Conservation (phyloP, 1,140 invertebrate genomes). For the Nasonia longicornis region DNA sequence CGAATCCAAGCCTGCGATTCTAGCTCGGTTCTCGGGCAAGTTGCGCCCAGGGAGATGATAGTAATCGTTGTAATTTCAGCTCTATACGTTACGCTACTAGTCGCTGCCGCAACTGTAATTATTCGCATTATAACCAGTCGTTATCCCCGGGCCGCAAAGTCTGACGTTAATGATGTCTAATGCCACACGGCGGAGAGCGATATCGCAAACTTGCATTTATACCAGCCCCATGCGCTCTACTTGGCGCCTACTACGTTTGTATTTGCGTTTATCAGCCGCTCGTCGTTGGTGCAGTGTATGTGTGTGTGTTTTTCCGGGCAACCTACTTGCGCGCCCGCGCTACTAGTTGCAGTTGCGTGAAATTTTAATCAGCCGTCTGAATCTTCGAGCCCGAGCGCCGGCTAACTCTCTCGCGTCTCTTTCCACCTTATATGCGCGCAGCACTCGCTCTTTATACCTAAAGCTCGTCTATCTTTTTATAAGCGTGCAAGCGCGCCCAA, state of each 20-base stretch:
- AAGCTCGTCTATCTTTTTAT: neutral
- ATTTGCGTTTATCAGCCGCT: conserved; percentile 1
- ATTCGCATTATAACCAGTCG: conserved; percentile 17
- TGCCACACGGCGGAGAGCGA: neutral
- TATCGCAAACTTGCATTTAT: conserved; percentile 15
- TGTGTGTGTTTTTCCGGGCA: neutral
- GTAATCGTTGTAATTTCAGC: conserved; percentile 20
- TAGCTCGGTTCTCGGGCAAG: neutral
- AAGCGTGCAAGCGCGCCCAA: neutral
- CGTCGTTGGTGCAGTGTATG: neutral
- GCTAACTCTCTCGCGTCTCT: neutral
- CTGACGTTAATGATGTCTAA: conserved; percentile 20
- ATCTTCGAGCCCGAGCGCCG: conserved; percentile 2
- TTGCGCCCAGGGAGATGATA: conserved; percentile 5
- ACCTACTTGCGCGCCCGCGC: conserved; percentile 3
- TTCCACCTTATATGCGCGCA: neutral
- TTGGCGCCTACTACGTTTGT: neutral
- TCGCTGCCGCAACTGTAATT: neutral
- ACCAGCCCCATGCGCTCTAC: neutral
- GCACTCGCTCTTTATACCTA: neutral
- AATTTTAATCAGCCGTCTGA: conserved; percentile 22
- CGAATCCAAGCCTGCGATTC: neutral
- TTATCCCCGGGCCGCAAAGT: neutral
- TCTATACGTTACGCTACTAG: neutral
- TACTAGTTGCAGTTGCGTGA: conserved; percentile 12